phyloP scores from a whole-genome alignment of 1,140 invertebrate genomes.

The Drosophila lacertosa region DNA sequence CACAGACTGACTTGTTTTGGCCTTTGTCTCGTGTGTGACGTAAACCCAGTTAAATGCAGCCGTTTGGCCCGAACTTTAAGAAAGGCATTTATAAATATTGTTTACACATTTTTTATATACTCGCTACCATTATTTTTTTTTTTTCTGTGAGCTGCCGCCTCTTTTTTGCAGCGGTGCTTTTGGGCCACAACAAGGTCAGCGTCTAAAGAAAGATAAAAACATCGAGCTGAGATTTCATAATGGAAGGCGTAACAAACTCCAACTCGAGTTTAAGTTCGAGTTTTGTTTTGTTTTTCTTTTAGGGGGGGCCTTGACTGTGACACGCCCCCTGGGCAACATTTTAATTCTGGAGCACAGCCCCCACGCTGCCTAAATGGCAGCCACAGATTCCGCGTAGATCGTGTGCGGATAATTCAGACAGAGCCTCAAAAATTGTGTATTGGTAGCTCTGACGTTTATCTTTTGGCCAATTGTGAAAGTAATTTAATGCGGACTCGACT shows the following conservation, averaged over 20 bases:
- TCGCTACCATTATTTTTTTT: constrained; percentile 5
- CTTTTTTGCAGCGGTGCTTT: constrained; percentile 38
- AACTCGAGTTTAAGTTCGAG: background rate
- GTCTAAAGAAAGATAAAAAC: constrained; percentile 4
- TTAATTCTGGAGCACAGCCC: constrained; percentile 49
- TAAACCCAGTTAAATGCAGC: constrained; percentile 72
- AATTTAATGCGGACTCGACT: constrained; percentile 70
- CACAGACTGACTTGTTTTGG: constrained; percentile 7
- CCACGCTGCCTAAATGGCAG: constrained; percentile 41
- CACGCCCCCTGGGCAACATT: constrained; percentile 49
- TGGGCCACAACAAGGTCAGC: constrained; percentile 79
- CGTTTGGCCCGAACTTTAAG: constrained; percentile 50
- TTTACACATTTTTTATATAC: constrained; percentile 5
- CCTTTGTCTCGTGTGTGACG: constrained; percentile 70
- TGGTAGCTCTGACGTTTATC: constrained; percentile 57
- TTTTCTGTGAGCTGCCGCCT: constrained; percentile 25
- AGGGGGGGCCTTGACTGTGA: constrained; percentile 8
- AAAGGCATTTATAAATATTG: constrained; percentile 26
- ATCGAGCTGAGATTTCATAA: constrained; percentile 36
- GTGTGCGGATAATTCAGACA: constrained; percentile 64
- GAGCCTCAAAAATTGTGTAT: constrained; percentile 35
- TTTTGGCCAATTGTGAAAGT: constrained; percentile 80
- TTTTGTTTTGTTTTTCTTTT: background rate
- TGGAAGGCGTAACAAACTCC: constrained; percentile 13
- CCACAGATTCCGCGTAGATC: constrained; percentile 39